Evolutionary conservation across 2,888 invertebrate genomes (phyloP).

Genomic region (Colostygia pectinataria): DNA sequence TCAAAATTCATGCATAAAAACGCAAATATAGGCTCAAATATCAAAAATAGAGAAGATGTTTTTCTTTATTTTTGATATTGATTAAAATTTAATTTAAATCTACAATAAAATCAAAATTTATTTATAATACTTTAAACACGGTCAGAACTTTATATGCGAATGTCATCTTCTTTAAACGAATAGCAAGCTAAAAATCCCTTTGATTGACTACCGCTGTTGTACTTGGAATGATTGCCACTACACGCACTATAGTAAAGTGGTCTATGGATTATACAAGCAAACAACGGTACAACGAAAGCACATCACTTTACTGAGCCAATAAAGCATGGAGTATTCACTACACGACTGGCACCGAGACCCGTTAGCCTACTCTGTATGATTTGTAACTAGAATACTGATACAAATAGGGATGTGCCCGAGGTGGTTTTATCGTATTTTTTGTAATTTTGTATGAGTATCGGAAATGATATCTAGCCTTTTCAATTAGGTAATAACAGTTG

Average conservation of each 20-base stretch:
- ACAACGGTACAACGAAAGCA: constrained; percentile 33
- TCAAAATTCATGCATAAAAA: too few relatives aligned
- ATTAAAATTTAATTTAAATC: too few relatives aligned
- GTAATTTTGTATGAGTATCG: too few relatives aligned
- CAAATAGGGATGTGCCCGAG: constrained; percentile 32
- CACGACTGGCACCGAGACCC: constrained; percentile 51
- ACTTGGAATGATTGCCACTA: not conserved
- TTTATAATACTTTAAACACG: too few relatives aligned
- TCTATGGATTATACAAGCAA: constrained; percentile 19
- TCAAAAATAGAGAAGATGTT: too few relatives aligned
- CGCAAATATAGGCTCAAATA: too few relatives aligned
- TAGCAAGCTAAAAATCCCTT: not conserved
- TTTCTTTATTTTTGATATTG: too few relatives aligned
- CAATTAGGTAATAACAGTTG: too few relatives aligned
- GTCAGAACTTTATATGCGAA: too few relatives aligned
- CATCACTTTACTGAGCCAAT: constrained; percentile 31
- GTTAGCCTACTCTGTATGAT: constrained; percentile 57
- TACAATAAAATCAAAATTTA: too few relatives aligned
- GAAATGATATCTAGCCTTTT: too few relatives aligned
- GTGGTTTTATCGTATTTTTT: not conserved
- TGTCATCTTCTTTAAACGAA: too few relatives aligned
- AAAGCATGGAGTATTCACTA: constrained; percentile 55
- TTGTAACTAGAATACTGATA: constrained; percentile 61
- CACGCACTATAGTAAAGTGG: not conserved
- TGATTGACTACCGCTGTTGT: constrained; percentile 2